Base-by-base conservation (phyloP, 2,113 vertebrate species). In the Nesogale talazaci region DNA sequence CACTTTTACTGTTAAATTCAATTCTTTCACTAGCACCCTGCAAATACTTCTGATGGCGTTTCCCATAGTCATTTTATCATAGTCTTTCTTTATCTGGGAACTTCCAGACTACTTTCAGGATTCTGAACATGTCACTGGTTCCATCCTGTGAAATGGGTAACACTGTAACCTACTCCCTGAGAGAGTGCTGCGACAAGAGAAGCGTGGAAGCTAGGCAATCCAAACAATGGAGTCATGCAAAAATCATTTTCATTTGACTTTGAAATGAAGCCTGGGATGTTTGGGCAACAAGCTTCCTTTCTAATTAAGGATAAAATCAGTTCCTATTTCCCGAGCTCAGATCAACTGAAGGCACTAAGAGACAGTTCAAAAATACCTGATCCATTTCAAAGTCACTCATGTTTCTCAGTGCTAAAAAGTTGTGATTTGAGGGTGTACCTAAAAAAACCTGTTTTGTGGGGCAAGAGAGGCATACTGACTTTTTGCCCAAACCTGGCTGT, bases 171-270 rank as follows among this genome's bases (percentile, higher is more conserved):
- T 65, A 27, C 8, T 86, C n/a, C 29, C 29, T 19, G 56, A 3
- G 11, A 38, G 4, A 25, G 27, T 19, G 14, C 15, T 63, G 57
- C 40, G 89, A 9, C 29, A 85, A 88, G 2, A 29, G 36, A 42
- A 42, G 34, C 77, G 36, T 12, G n/a, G 65, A 69, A 70, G 27
- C 27, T n/a, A 19, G 31, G n/a, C 17, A 46, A 90, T 69, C 38
- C 8, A 29, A 70, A 61, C 52, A 34, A 76, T 15, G 38, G 52
- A 59, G 31, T 16, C 70, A 88, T 40, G 59, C 38, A 88, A 81
- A 94, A 89, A 65, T 42, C 27, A 92, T 70, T 93, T 78, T 42
- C n/a, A 78, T 85, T 83, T 65, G 75, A 90, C 88, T 96, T 89
- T 92, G 86, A 85, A 91, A 86, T 79, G 91, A 91, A 84, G 76